Evolutionary conservation across 2,797 vertebrate species (phyloP).

Genomic region (Anabas testudineus): DNA sequence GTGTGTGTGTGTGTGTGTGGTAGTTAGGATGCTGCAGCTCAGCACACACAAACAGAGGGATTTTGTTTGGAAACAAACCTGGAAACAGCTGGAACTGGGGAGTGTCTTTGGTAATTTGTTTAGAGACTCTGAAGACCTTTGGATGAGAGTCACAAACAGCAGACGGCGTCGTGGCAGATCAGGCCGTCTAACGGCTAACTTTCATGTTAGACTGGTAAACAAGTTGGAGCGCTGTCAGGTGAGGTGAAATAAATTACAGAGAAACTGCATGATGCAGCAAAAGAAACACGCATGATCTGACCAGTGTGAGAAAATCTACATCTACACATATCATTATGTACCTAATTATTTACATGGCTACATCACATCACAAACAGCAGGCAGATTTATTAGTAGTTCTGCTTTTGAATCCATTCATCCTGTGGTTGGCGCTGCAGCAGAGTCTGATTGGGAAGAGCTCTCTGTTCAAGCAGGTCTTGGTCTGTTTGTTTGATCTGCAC

Average conservation of each 20-base stretch:
- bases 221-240: slow-evolving; percentile 5
- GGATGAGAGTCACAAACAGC: slow-evolving; percentile 37
- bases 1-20: slow-evolving; percentile 1
- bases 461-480: too few species aligned
- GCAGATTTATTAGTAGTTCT: too few species aligned
- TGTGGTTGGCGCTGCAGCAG: too few species aligned
- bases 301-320: not conserved
- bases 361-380: too few species aligned
- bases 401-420: too few species aligned
- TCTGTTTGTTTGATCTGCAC: too few species aligned
- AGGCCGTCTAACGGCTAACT: slow-evolving; percentile 24
- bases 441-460: too few species aligned
- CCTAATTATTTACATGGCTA: too few species aligned
- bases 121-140: slow-evolving; percentile 27
- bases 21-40: not conserved
- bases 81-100: slow-evolving; percentile 49
- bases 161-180: slow-evolving; percentile 38
- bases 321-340: too few species aligned
- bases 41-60: slow-evolving; percentile 13
- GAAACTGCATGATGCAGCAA: not conserved
- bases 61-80: slow-evolving; percentile 48
- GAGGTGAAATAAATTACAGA: not conserved
- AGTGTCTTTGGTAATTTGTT: slow-evolving; percentile 50
- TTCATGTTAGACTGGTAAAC: slow-evolving; percentile 23
- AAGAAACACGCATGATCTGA: not conserved